Base-by-base conservation (phyloP, 2,113 vertebrate genomes). In the Gasterosteus aculeatus region DNA sequence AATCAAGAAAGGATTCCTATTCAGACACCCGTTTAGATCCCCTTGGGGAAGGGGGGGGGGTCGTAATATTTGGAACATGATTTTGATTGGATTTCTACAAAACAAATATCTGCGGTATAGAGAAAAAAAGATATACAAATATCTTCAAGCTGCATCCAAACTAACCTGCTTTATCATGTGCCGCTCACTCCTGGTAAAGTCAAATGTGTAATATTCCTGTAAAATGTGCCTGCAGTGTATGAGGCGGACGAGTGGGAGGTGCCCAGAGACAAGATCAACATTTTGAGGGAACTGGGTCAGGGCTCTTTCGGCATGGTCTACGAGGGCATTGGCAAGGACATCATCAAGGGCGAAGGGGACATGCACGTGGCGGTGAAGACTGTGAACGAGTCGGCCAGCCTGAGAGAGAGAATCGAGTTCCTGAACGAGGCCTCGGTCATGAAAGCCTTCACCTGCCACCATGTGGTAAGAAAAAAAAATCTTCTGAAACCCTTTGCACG, bases 291-390 rank as follows among this genome's bases (percentile, higher is more conserved):
- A 91, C 91, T 99, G 89, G 98, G 98, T 0, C 98, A 98, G 89
- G 98, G 98, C 83, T 98, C 97, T 75, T 99, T 99, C 0, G 98
- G 98, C 38, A 99, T 99, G 98, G 98, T 99, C 10, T 99, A 99
- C 1, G 97, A 99, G 66, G 98, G 97, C 6, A 94, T 96, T 0
- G 96, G 97, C 83, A 96, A 93, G 88, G 98, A 97, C 87, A 94
- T 98, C 2, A 89, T 99, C 57, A 98, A 98, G 88, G 97, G 97
- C 0, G 97, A 98, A 87, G 79, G 90, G 0, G 95, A 98, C 72
- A 95, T 93, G 0, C 94, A 80, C 0, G 97, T 99, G 1, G 98
- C 98, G 0, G 98, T 99, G 78, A 99, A 99, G 92, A 99, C 98
- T 0, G 98, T 99, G 38, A 99, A 98, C 0, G 97, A 99, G 72